Base-by-base conservation (phyloP, 2,797 vertebrate genomes). In the Echiichthys vipera region DNA sequence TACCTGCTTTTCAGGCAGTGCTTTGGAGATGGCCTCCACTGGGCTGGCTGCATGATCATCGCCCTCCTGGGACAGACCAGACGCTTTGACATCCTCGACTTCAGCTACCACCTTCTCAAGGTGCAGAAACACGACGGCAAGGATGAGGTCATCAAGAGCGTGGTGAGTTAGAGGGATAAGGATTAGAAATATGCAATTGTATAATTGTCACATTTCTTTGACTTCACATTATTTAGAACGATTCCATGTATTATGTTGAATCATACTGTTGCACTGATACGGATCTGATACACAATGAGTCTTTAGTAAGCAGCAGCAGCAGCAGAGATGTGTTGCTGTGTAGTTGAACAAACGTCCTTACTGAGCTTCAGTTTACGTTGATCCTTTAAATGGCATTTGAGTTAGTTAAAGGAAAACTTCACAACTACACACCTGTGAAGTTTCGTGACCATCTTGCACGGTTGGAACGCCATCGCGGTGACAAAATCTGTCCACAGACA, bases 41-140 rank as follows among this genome's bases (percentile, higher is more conserved):
- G 98, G 98, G 97, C 98, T 0, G 98, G 98, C 76, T 99, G 98
- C 59, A 98, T 99, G 97, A 97, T 99, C 88, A 99, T 99, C 0
- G 95, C 96, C 15, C 95, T 99, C 4, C 92, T 99, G 36, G 96
- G 98, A 4, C 98, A 99, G 63, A 96, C 99, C 80, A 94, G 98
- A 18, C 96, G 98, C 81, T 99, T 98, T 0, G 97, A 99, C 59
- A 96, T 99, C 65, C 84, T 99, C 34, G 98, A 99, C 89, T 99
- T 99, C 93, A 98, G 97, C 94, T 99, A 99, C 88, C 98, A 99
- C 81, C 95, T 99, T 0, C 93, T 99, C 25, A 99, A 98, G 79
- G 98, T 99, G 75, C 98, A 99, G 93, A 99, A 99, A 71, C 98
- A 99, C 0, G 98, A 99, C 0, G 97, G 97, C 86, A 99, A 99